phyloP scores from a whole-genome alignment of 2,888 invertebrate genomes.

The Lepidonotus clava region DNA sequence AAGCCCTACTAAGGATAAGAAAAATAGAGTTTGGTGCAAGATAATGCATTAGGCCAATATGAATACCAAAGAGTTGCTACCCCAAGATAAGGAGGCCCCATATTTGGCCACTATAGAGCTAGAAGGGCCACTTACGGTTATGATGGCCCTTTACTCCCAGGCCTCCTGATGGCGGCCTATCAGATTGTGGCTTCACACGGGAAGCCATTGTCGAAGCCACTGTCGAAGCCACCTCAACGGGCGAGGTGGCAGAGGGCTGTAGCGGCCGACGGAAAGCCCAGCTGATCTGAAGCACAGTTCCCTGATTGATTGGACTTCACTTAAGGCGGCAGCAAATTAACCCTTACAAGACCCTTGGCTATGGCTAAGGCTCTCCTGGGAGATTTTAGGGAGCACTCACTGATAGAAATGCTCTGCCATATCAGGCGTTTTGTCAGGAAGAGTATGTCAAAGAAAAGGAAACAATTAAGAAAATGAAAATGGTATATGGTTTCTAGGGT shows the following conservation, averaged over 20 bases:
- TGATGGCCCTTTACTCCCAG: background rate
- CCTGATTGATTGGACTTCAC: background rate
- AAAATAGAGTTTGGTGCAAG: too few species aligned
- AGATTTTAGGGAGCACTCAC: too few species aligned
- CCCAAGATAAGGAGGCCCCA: too few species aligned
- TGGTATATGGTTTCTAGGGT: too few species aligned
- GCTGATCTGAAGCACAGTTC: background rate
- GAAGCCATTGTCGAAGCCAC: background rate
- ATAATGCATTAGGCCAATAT: too few species aligned
- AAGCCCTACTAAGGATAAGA: too few species aligned
- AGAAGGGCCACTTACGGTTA: background rate
- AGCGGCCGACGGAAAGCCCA: background rate
- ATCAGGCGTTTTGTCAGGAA: too few species aligned
- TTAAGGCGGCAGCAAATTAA: background rate
- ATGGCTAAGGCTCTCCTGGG: too few species aligned
- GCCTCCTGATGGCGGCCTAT: background rate
- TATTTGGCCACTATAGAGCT: background rate
- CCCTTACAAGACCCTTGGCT: background rate
- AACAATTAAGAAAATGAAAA: too few species aligned
- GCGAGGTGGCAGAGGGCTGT: background rate
- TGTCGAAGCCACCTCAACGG: background rate
- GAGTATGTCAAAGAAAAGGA: too few species aligned
- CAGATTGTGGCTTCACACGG: background rate
- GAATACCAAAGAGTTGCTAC: too few species aligned
- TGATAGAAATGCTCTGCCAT: too few species aligned